A percentile compares a stretch with the other conserved stretches of the same genome.
These are phyloP conservation scores for Panurus biarmicus DNA, from an alignment of 2,113 vertebrate species.

Conservation along the genomic window DNA sequence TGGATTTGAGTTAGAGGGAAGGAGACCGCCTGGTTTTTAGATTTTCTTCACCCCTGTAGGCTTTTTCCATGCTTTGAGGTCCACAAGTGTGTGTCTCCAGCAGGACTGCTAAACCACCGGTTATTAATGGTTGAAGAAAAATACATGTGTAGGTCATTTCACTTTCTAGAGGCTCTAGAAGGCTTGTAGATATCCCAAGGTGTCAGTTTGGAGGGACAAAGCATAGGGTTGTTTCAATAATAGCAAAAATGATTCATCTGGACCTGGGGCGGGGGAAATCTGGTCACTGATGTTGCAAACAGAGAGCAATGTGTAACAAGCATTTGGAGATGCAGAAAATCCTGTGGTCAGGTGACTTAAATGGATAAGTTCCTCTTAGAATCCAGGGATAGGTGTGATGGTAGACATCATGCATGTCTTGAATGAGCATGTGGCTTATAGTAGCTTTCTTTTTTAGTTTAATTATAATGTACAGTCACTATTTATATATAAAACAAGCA, in stretches of 20 bases:
- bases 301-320: neutral
- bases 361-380: neutral
- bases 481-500: neutral
- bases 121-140: neutral
- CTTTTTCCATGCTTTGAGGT: neutral
- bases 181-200: neutral
- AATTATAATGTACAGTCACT: neutral
- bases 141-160: accelerated
- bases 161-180: neutral
- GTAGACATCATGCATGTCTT: neutral
- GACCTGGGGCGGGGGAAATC: accelerated
- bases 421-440: neutral
- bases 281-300: neutral
- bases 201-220: accelerated
- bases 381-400: neutral
- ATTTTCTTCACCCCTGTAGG: neutral
- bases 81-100: neutral
- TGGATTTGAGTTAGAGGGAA: neutral
- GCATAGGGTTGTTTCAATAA: neutral
- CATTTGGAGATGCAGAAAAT: neutral
- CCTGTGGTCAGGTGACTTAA: neutral
- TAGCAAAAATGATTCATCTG: neutral
- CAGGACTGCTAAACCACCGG: neutral
- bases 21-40: neutral
- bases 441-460: neutral